Evolutionary conservation across 2,888 invertebrate species (phyloP), one percentile per base, ranked within the genome.

Genomic region (Sinohyriopsis cumingii): DNA sequence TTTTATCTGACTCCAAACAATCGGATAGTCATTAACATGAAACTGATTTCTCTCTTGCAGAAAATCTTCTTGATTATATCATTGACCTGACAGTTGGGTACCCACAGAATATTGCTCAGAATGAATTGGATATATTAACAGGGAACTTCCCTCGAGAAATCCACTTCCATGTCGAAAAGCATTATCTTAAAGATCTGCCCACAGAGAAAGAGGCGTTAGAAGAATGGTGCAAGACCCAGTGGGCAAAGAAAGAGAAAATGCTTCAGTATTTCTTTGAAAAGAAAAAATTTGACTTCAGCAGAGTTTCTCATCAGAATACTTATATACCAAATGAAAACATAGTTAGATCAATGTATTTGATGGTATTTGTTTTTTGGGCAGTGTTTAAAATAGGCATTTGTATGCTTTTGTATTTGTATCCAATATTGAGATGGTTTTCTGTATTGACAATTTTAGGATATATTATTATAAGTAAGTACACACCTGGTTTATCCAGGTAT

Each of bases 71-170:
- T 66, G 93, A 93, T 74, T 94, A 95, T 0, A 92, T 96, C n/a
- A 95, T 96, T 89, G 96, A 96, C 88, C 92, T 96, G 77, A 95
- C 96, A 0, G 92, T 96, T n/a, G 95, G 93, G 0, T 96, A 96
- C 89, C 95, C 95, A 7, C 93, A 93, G 76, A 92, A 92, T 20
- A 90, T 94, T 55, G 95, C 95, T 0, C 95, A 95, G 88, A 94
- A 93, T 28, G 96, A 96, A 89, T 87, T 92, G 28, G 94, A 94
- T 83, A 90, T 96, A 63, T 84, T 95, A 12, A 90, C 91, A 24
- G 96, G 96, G 15, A 92, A 91, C 69, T 92, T 95, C 84, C 96
- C 96, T 0, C 92, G 92, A 75, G 93, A 94, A 86, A 94, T 96
- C 19, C 94, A 94, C 87, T 94, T 95, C 87, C 92, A 94, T 89